phyloP scores from a whole-genome alignment of 2,797 vertebrate species.

The Phoebastria nigripes region DNA sequence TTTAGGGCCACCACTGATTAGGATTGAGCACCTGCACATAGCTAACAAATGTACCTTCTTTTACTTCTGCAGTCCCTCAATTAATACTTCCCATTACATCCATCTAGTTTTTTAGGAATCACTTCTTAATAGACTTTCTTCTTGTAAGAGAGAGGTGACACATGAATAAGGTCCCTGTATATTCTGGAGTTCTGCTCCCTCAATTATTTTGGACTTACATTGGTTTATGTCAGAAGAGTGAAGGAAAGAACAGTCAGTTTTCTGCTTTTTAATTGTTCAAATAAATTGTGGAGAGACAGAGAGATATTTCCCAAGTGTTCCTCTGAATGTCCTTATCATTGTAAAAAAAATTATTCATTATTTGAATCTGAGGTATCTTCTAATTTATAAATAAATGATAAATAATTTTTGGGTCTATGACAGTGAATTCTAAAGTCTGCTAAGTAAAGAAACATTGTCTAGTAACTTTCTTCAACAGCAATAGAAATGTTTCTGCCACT shows the following conservation, averaged over 20 bases:
- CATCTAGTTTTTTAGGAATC: neutral
- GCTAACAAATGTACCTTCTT: neutral
- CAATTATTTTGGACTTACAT: neutral
- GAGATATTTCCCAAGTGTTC: neutral
- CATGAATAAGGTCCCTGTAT: fast-evolving
- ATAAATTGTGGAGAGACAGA: neutral
- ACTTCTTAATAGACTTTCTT: neutral
- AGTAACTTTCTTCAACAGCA: neutral
- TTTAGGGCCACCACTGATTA: neutral
- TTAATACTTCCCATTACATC: neutral
- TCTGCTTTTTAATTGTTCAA: neutral
- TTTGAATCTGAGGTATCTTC: neutral
- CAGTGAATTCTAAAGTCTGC: neutral
- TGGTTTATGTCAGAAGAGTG: neutral
- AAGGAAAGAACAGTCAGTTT: neutral
- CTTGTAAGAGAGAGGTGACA: neutral
- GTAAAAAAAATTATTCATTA: neutral
- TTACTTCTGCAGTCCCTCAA: neutral
- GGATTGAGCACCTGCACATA: neutral
- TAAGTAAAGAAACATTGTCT: neutral
- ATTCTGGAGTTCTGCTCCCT: neutral
- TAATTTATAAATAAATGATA: neutral
- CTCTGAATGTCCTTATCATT: neutral
- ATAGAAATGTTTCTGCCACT: neutral
- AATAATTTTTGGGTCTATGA: neutral